A percentile compares a stretch with the other conserved stretches of the same genome.
Evolutionary conservation across 2,888 invertebrate species (phyloP).

Genomic region (Amphipyra tragopoginis): DNA sequence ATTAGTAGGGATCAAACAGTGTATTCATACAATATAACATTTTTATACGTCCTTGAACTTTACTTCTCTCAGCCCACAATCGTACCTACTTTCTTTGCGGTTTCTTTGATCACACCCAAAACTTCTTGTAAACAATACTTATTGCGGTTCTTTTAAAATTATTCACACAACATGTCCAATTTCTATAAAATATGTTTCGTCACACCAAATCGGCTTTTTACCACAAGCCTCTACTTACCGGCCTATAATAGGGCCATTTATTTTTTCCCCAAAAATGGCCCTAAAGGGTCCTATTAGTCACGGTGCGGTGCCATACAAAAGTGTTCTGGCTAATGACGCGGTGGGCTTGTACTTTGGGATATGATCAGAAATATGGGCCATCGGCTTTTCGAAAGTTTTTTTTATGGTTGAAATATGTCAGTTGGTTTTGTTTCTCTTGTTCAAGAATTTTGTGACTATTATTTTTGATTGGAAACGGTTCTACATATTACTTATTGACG

Average conservation of each 20-base stretch:
- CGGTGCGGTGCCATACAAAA: slow-evolving; percentile 77
- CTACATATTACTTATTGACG: slow-evolving; percentile 39
- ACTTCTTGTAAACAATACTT: slow-evolving; percentile 36
- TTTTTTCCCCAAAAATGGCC: slow-evolving; percentile 77
- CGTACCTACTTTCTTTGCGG: slow-evolving; percentile 40
- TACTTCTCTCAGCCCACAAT: slow-evolving; percentile 2
- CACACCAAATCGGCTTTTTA: slow-evolving; percentile 68
- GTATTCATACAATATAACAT: slow-evolving; percentile 1
- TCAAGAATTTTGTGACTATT: slow-evolving; percentile 35
- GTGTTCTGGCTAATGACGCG: slow-evolving; percentile 66
- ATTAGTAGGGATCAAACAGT: neutral
- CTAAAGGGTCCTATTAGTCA: slow-evolving; percentile 85
- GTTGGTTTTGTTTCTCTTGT: slow-evolving; percentile 40
- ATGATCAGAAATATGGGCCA: slow-evolving; percentile 60
- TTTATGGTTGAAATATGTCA: slow-evolving; percentile 47
- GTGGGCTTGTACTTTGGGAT: slow-evolving; percentile 59
- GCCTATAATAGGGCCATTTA: slow-evolving; percentile 71
- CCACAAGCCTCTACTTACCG: slow-evolving; percentile 71
- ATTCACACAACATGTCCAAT: slow-evolving; percentile 68
- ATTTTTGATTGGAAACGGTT: slow-evolving; percentile 46
- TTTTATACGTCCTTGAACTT: slow-evolving; percentile 14
- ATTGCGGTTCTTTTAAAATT: slow-evolving; percentile 40
- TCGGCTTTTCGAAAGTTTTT: slow-evolving; percentile 48
- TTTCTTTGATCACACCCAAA: slow-evolving; percentile 42
- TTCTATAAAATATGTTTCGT: slow-evolving; percentile 70